A percentile compares a stretch with the other conserved stretches of the same genome.
phyloP scores from a whole-genome alignment of 2,797 vertebrate genomes.

The Poliocrania exsul region DNA sequence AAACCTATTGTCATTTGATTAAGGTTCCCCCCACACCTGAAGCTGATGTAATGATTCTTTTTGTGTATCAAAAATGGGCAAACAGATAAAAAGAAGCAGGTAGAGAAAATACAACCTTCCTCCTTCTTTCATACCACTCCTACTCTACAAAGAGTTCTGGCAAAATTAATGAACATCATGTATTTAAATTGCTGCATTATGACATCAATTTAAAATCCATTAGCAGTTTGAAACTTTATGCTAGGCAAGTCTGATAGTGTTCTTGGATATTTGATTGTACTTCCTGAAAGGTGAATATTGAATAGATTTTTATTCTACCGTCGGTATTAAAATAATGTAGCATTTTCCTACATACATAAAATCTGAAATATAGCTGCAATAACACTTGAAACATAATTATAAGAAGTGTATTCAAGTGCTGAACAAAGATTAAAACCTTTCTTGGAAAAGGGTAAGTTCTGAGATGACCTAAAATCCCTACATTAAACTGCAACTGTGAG shows the following conservation, averaged over 20 bases:
- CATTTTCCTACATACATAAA: conserved; percentile 43
- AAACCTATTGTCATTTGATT: not conserved
- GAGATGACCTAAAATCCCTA: conserved; percentile 43
- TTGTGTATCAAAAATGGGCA: not conserved
- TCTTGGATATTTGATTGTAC: conserved; percentile 59
- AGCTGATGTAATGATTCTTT: not conserved
- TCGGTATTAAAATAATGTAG: conserved; percentile 65
- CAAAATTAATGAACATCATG: conserved; percentile 62
- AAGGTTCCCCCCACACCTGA: not conserved
- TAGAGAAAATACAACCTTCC: conserved; percentile 9
- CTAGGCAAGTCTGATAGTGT: conserved; percentile 50
- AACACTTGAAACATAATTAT: conserved; percentile 58
- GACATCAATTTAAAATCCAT: conserved; percentile 69
- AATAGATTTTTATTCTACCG: conserved; percentile 32
- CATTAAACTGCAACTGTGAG: conserved; percentile 36
- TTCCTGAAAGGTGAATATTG: conserved; percentile 62
- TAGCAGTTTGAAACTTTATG: conserved; percentile 61
- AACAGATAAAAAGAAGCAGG: not conserved
- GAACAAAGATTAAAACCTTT: conserved; percentile 45
- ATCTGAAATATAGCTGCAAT: conserved; percentile 60
- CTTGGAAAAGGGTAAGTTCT: conserved; percentile 49
- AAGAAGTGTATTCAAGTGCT: conserved; percentile 39
- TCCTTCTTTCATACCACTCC: not conserved
- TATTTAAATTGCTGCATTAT: conserved; percentile 68
- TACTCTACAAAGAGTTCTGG: conserved; percentile 16